These are phyloP conservation scores for Mesoclemmys tuberculata DNA, from an alignment of 2,113 vertebrate species.

Conservation along the genomic window DNA sequence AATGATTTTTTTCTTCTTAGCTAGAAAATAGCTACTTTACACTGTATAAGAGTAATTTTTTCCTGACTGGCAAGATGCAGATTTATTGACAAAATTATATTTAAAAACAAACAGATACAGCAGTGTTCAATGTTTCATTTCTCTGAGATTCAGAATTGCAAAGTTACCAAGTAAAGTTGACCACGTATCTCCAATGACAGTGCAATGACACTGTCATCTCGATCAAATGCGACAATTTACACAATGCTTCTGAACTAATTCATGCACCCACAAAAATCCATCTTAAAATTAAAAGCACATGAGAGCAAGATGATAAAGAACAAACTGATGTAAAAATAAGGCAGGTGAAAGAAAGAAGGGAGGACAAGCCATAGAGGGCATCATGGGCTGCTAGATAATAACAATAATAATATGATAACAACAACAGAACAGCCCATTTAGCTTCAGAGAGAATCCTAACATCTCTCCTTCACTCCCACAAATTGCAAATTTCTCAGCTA, in stretches of 20 bases:
- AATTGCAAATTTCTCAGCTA: not conserved
- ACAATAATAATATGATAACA: not conserved
- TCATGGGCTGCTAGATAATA: not conserved
- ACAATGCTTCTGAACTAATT: not conserved
- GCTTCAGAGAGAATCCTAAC: not conserved
- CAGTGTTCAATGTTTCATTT: not conserved
- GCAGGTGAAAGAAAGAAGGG: not conserved
- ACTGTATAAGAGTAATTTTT: not conserved
- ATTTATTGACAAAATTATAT: not conserved
- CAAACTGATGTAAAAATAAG: not conserved
- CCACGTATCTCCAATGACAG: not conserved
- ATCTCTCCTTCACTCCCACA: not conserved
- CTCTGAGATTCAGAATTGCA: not conserved
- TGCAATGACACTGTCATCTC: not conserved
- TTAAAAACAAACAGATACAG: not conserved
- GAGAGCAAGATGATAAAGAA: not conserved
- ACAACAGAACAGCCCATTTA: not conserved
- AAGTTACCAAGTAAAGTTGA: not conserved
- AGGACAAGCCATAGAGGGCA: not conserved
- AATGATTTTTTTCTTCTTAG: not conserved
- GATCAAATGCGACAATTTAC: not conserved
- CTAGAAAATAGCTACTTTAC: not conserved
- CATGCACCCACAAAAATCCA: not conserved
- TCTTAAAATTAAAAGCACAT: not conserved
- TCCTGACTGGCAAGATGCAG: not conserved